Evolutionary conservation across 2,113 vertebrate species (phyloP), one percentile per base, ranked within the genome.

Genomic region (Mirza zaza): DNA sequence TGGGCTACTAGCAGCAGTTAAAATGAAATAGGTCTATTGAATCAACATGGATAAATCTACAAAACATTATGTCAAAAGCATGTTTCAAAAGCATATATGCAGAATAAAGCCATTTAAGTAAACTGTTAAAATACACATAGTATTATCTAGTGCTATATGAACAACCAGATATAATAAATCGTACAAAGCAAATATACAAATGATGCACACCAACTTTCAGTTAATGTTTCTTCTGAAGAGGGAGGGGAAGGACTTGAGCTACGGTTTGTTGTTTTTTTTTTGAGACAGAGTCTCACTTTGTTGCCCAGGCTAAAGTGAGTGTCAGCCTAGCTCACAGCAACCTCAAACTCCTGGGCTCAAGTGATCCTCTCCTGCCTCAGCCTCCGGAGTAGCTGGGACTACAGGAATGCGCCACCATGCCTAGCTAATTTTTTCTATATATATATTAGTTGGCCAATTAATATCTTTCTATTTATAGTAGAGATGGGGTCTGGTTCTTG

Each of bases 41-140:
- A 80, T 76, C 50, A 75, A 88, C 20, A 73, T 2, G 21, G n/a
- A 39, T 85, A 80, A 95, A 85, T 75, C 61, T 77, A 18, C 7
- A 91, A 77, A 92, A 76, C n/a, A 57, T 32, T 48, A 61, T 34
- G 14, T 67, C 39, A 63, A 77, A 92, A 94, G 32, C 14, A 11
- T 76, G 61, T 57, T 90, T 80, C 25, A 27, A 70, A 96, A 90
- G 27, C 7, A 10, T 55, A 23, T 29, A 4, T 48, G 45, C 29
- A 85, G 42, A 87, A 88, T 87, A 94, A 81, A 71, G 15, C 12
- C 48, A 82, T 21, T 75, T 77, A 79, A 79, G 36, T 91, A 88
- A 77, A 82, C 39, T 29, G 12, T 79, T 93, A 94, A 95, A 83
- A 82, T 14, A 87, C 50, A 95, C 75, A 73, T 63, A 57, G 4